Conservation (phyloP, 1,140 invertebrate genomes). For the Caenorhabditis inopinata region DNA sequence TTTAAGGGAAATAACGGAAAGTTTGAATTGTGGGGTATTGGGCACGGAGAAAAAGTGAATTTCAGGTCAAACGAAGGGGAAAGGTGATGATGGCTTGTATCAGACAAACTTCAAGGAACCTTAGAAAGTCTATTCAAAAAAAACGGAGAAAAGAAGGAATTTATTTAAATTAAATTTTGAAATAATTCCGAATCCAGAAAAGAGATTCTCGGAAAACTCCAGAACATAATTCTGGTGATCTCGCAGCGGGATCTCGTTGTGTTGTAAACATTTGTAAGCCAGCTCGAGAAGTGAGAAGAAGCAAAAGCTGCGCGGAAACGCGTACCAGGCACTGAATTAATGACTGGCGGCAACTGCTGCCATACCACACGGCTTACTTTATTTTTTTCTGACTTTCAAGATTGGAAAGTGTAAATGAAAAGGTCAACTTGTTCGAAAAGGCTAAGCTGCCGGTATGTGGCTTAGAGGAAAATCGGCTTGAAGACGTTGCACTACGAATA, state of each 20-base stretch:
- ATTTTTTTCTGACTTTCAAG: too few species aligned
- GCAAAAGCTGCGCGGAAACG: neutral
- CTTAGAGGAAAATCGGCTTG: too few species aligned
- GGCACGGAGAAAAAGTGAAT: neutral
- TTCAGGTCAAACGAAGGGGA: neutral
- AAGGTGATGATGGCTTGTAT: neutral
- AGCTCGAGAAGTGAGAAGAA: neutral
- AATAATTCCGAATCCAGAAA: too few species aligned
- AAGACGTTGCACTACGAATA: too few species aligned
- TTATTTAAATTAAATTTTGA: too few species aligned
- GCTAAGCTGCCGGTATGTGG: too few species aligned
- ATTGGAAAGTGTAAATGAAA: neutral
- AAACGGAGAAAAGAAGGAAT: too few species aligned
- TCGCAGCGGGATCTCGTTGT: neutral
- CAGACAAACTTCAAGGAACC: too few species aligned
- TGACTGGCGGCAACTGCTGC: neutral
- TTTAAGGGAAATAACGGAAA: neutral
- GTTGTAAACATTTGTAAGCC: conserved; percentile 4
- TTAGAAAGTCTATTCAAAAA: too few species aligned
- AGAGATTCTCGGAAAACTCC: too few species aligned
- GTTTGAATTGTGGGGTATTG: conserved; percentile 17
- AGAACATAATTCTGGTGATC: too few species aligned
- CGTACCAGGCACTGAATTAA: conserved; percentile 1
- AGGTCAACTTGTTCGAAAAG: neutral
- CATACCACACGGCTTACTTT: too few species aligned